Conservation (phyloP, 2,888 invertebrate species). For the Bruchidius siliquastri region DNA sequence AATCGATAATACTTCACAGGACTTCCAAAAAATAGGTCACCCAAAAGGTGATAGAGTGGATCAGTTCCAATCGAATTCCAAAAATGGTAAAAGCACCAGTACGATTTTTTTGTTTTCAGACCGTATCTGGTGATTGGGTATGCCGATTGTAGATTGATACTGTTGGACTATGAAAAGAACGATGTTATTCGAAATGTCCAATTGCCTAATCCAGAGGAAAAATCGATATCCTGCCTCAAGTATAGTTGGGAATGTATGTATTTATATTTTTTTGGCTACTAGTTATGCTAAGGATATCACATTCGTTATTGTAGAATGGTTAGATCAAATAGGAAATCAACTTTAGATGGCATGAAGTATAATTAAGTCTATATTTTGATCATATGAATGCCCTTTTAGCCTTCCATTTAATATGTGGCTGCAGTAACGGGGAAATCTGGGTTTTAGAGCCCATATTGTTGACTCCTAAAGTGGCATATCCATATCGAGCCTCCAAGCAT, state of each 20-base stretch:
- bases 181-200: constrained; percentile 21
- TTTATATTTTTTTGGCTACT: too few species aligned
- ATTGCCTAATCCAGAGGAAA: constrained; percentile 20
- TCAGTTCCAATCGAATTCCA: too few species aligned
- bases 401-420: constrained; percentile 55
- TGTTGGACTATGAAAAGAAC: constrained; percentile 46
- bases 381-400: constrained; percentile 39
- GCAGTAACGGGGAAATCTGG: constrained; percentile 56
- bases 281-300: too few species aligned
- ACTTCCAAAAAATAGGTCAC: too few species aligned
- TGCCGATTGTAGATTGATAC: constrained; percentile 47
- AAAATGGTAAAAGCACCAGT: too few species aligned
- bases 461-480: constrained; percentile 46
- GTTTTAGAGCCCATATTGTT: constrained; percentile 58
- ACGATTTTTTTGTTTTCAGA: too few species aligned
- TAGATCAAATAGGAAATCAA: too few species aligned
- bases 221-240: constrained; percentile 44
- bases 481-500: constrained; percentile 48
- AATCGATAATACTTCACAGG: too few species aligned
- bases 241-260: constrained; percentile 55
- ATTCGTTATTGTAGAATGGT: too few species aligned
- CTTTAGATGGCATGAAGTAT: too few species aligned
- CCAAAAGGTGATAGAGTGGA: too few species aligned
- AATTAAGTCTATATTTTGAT: too few species aligned
- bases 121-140: constrained; percentile 50